Conservation (phyloP, 2,113 vertebrate species). For the Guaruba guarouba region DNA sequence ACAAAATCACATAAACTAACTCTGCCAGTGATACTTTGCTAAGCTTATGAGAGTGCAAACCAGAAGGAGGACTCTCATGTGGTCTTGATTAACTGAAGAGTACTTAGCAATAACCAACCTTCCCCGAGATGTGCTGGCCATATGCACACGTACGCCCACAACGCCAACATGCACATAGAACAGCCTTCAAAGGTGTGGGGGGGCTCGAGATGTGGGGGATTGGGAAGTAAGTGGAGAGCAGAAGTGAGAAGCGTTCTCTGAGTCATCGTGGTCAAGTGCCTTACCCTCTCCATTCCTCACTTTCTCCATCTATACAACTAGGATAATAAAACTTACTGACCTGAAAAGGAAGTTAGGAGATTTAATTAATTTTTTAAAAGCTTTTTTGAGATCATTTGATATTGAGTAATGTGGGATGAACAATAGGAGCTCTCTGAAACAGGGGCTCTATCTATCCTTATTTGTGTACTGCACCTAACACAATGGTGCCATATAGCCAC, state of each 20-base stretch:
- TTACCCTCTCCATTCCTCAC: conserved; percentile 15
- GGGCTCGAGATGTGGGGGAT: background rate
- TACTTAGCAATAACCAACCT: background rate
- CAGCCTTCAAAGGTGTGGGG: background rate
- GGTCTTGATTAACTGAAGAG: conserved; percentile 39
- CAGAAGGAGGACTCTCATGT: conserved; percentile 46
- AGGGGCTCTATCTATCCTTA: conserved; percentile 12
- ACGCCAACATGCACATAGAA: background rate
- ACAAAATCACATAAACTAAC: conserved; percentile 62
- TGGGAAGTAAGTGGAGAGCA: background rate
- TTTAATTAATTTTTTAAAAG: conserved; percentile 65
- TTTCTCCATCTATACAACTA: conserved; percentile 10
- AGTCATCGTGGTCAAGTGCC: background rate
- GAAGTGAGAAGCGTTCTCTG: conserved; percentile 39
- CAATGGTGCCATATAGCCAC: background rate
- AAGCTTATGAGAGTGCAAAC: conserved; percentile 8
- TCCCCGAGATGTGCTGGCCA: conserved; percentile 33
- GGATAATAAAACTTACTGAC: conserved; percentile 61
- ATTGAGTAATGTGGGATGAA: conserved; percentile 35
- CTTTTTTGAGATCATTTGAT: conserved; percentile 32
- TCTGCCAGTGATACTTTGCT: background rate
- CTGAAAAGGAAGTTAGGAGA: conserved; percentile 60
- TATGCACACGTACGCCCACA: background rate
- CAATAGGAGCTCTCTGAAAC: conserved; percentile 41
- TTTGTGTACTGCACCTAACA: conserved; percentile 47